A percentile compares a stretch with the other conserved stretches of the same genome.
phyloP scores from a whole-genome alignment of 2,888 invertebrate genomes.

The Balanococcus diminutus region DNA sequence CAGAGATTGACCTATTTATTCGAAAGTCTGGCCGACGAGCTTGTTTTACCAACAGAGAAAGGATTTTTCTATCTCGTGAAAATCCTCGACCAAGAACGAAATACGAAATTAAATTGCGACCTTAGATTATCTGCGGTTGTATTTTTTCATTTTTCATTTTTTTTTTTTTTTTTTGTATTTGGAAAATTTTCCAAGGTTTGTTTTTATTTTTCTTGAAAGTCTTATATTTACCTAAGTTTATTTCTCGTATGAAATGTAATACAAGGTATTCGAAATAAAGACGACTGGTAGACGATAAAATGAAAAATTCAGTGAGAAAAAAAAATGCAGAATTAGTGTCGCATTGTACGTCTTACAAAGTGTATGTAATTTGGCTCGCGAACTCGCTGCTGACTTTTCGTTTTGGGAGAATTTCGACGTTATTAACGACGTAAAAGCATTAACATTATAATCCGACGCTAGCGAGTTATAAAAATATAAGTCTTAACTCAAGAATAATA shows the following conservation, averaged over 20 bases:
- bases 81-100: background rate
- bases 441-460: slow-evolving; percentile 14
- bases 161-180: background rate
- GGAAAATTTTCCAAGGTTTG: background rate
- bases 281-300: background rate
- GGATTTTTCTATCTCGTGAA: background rate
- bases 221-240: background rate
- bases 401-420: background rate
- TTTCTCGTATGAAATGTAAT: background rate
- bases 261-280: background rate
- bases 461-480: background rate
- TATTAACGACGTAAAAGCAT: background rate
- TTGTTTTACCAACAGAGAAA: background rate
- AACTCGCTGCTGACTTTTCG: background rate
- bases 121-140: background rate
- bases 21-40: background rate
- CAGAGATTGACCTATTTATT: background rate
- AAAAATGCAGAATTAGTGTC: background rate
- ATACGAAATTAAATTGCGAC: slow-evolving; percentile 1
- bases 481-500: slow-evolving; percentile 15
- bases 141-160: background rate
- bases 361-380: background rate
- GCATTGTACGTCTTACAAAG: background rate
- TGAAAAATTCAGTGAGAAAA: background rate
- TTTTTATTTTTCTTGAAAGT: background rate